Conservation (phyloP, 2,113 vertebrate species). For the Climacteris rufus region DNA sequence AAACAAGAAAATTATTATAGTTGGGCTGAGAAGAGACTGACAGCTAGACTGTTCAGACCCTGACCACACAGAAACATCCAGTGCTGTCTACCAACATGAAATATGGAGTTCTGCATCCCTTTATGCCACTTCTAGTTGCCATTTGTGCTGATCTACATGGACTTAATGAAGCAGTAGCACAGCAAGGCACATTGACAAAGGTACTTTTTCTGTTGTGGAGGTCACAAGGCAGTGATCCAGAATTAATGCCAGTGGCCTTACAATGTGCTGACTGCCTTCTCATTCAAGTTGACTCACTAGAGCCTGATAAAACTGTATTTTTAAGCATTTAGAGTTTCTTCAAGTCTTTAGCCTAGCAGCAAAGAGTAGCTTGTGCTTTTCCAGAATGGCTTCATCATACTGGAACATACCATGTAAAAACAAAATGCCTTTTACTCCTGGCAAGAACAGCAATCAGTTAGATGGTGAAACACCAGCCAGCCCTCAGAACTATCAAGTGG, state of each 20-base stretch:
- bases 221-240: not conserved
- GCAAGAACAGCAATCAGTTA: not conserved
- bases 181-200: not conserved
- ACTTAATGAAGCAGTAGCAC: not conserved
- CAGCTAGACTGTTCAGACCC: not conserved
- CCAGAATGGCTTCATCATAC: not conserved
- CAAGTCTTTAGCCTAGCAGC: not conserved
- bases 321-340: not conserved
- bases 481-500: not conserved
- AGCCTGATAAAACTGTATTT: not conserved
- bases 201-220: not conserved
- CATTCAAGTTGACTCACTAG: not conserved
- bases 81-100: not conserved
- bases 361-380: not conserved
- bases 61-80: not conserved
- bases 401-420: rapidly evolving
- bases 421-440: not conserved
- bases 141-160: not conserved
- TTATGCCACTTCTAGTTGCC: not conserved
- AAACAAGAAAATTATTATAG: not conserved
- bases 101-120: not conserved
- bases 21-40: not conserved
- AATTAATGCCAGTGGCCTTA: not conserved
- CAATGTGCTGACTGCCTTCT: not conserved
- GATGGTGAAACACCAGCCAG: not conserved